Conservation (phyloP, 2,113 vertebrate genomes). For the Phalacrocorax brasilianus region DNA sequence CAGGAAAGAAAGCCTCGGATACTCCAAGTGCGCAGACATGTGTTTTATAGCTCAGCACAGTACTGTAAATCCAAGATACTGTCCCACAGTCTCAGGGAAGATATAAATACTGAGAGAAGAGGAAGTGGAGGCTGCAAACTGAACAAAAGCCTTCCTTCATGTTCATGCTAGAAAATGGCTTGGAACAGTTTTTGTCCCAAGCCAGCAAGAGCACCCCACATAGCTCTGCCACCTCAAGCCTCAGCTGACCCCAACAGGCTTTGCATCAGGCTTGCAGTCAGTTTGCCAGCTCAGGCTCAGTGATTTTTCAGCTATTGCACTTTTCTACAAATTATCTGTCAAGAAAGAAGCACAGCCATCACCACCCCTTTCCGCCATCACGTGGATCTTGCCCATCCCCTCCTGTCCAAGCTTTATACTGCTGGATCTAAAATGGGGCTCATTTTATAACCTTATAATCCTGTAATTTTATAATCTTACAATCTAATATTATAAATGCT, state of each 20-base stretch:
- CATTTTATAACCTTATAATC: not conserved
- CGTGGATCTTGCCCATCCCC: not conserved
- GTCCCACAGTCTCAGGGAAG: constrained; percentile 20
- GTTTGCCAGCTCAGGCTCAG: not conserved
- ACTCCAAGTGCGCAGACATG: not conserved
- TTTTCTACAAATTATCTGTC: not conserved
- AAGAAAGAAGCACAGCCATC: not conserved
- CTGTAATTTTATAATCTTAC: not conserved
- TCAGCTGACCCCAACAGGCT: not conserved
- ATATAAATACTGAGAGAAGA: not conserved
- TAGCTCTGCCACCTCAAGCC: not conserved
- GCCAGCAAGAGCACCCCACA: not conserved
- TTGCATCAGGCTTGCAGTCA: not conserved
- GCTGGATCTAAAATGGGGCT: not conserved
- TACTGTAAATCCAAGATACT: constrained; percentile 16
- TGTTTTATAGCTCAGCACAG: constrained; percentile 31
- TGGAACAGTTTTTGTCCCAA: not conserved
- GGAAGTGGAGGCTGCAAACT: not conserved
- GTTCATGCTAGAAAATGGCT: not conserved
- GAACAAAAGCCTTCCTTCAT: constrained; percentile 28
- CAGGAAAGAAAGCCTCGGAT: constrained; percentile 4
- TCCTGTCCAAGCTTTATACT: not conserved
- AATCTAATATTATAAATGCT: not conserved
- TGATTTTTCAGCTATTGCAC: not conserved
- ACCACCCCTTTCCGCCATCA: not conserved